Conservation (phyloP, 2,113 vertebrate species). For the Genyomyrus donnyi region DNA sequence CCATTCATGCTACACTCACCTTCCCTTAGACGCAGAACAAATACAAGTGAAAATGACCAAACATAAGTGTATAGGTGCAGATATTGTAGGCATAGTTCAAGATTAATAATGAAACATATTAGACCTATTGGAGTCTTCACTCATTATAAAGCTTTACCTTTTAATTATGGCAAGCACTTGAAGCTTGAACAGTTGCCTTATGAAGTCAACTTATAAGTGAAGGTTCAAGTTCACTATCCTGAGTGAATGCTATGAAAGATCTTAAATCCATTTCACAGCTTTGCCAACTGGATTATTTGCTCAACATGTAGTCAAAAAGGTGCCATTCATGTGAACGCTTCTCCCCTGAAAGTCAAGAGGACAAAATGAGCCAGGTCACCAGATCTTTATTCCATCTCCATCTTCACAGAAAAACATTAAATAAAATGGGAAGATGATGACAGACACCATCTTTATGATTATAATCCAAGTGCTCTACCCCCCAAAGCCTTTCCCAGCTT, state of each 20-base stretch:
- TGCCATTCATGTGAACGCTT: background rate
- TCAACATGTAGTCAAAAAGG: background rate
- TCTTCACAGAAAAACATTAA: background rate
- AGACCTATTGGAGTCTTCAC: background rate
- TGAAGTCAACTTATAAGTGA: background rate
- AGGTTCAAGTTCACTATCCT: background rate
- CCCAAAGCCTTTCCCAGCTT: background rate
- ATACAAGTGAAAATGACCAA: background rate
- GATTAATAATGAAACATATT: background rate
- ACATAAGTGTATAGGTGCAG: background rate
- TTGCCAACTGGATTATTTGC: background rate
- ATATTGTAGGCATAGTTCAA: background rate
- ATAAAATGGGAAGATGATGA: background rate
- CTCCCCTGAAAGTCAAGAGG: background rate
- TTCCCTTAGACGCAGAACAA: background rate
- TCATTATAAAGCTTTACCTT: background rate
- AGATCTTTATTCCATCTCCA: background rate
- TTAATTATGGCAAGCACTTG: background rate
- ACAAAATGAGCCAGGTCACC: background rate
- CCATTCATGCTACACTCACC: background rate
- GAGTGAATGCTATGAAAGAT: background rate
- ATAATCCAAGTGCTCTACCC: constrained; percentile 33
- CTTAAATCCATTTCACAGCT: background rate
- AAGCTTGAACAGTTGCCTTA: background rate
- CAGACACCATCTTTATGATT: background rate